These are phyloP conservation scores for Rhyacophila brunnea DNA, from an alignment of 1,140 invertebrate genomes.

Conservation along the genomic window DNA sequence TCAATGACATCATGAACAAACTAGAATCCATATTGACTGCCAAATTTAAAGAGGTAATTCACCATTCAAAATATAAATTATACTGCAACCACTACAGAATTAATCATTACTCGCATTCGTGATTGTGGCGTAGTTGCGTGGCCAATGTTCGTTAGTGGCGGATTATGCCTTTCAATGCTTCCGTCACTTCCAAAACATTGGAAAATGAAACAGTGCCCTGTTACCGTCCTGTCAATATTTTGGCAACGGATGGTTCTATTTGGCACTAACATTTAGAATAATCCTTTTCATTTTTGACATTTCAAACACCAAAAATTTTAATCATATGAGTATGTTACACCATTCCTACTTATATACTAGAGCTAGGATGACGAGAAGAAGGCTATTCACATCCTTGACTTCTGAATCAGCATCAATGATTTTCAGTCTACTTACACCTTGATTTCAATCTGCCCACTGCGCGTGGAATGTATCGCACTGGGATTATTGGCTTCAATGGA, in stretches of 20 bases:
- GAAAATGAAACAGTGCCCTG: slow-evolving; percentile 42
- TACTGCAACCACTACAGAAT: too few species aligned
- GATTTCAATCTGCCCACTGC: too few species aligned
- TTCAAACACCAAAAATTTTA: background rate
- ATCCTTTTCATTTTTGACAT: background rate
- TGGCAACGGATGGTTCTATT: slow-evolving; percentile 2
- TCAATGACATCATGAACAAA: slow-evolving; percentile 88
- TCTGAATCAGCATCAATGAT: too few species aligned
- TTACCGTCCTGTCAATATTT: slow-evolving; percentile 11
- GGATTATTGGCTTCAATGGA: too few species aligned
- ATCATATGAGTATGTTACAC: too few species aligned
- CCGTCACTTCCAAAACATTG: slow-evolving; percentile 54
- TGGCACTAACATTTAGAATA: slow-evolving; percentile 15
- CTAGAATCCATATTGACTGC: slow-evolving; percentile 86
- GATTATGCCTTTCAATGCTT: slow-evolving; percentile 33
- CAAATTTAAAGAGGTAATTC: slow-evolving; percentile 85
- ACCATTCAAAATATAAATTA: slow-evolving; percentile 2
- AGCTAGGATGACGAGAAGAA: too few species aligned
- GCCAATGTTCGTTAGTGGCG: slow-evolving; percentile 54
- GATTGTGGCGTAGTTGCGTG: background rate
- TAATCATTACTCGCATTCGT: too few species aligned
- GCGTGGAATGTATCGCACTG: too few species aligned
- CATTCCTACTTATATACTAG: too few species aligned
- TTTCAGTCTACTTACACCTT: too few species aligned
- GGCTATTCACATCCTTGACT: too few species aligned